Evolutionary conservation across 1,140 invertebrate species (phyloP).

Genomic region (Physella acuta): DNA sequence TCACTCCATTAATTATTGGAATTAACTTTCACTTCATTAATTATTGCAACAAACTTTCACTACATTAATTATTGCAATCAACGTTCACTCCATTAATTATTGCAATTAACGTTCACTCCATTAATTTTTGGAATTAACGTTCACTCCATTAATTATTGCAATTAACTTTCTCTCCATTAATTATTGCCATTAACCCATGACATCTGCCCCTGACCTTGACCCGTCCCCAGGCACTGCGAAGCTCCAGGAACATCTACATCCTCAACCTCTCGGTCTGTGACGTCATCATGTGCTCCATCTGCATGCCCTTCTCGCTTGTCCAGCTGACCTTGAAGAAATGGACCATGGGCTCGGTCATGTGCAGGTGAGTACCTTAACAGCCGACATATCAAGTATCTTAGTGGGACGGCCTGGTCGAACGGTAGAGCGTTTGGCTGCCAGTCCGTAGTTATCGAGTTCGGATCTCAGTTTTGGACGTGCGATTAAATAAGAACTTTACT

Average conservation of each 20-base stretch:
- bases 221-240: constrained; percentile 42
- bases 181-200: neutral
- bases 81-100: no score
- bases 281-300: constrained; percentile 44
- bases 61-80: no score
- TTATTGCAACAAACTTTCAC: no score
- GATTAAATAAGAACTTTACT: no score
- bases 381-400: neutral
- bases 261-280: constrained; percentile 60
- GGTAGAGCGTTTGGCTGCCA: no score
- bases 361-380: constrained; percentile 31
- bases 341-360: constrained; percentile 54
- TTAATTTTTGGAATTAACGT: neutral
- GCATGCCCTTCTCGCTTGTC: constrained; percentile 54
- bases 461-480: no score
- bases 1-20: no score
- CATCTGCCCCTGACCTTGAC: constrained; percentile 25
- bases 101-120: neutral
- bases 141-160: neutral
- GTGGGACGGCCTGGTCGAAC: no score
- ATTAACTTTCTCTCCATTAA: neutral
- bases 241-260: constrained; percentile 57
- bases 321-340: constrained; percentile 53
- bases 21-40: no score
- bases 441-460: no score